A percentile compares a stretch with the other conserved stretches of the same genome.
phyloP scores from a whole-genome alignment of 1,140 invertebrate genomes.

The Ericerus pela region DNA sequence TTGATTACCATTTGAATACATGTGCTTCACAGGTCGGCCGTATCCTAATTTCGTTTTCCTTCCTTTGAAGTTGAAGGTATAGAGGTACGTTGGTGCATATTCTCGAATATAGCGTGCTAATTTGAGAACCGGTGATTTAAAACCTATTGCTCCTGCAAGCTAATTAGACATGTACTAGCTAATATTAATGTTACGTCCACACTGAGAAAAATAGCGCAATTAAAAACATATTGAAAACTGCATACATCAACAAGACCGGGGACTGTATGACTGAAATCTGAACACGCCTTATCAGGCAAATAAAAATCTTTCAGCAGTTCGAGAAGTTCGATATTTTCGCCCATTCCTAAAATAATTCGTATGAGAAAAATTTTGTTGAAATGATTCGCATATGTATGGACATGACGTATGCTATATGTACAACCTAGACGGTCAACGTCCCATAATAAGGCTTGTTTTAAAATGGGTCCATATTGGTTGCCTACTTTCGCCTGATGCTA shows the following conservation, averaged over 20 bases:
- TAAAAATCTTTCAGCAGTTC: not conserved
- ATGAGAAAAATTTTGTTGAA: not conserved
- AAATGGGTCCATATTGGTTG: too few relatives aligned
- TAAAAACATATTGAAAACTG: slow-evolving; percentile 10
- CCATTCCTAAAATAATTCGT: not conserved
- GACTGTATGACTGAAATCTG: slow-evolving; percentile 24
- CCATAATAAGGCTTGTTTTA: too few relatives aligned
- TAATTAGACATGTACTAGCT: slow-evolving; percentile 15
- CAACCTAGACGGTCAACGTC: too few relatives aligned
- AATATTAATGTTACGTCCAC: not conserved
- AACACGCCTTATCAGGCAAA: slow-evolving; percentile 3
- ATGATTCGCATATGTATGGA: not conserved
- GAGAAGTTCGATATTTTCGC: not conserved
- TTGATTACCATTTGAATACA: slow-evolving; percentile 22
- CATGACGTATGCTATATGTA: not conserved
- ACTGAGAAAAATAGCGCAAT: not conserved
- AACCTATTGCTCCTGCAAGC: slow-evolving; percentile 23
- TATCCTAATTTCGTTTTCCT: slow-evolving; percentile 24
- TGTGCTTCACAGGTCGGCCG: slow-evolving; percentile 21
- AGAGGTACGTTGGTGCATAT: slow-evolving; percentile 21
- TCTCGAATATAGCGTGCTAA: slow-evolving; percentile 18
- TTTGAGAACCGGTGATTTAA: slow-evolving; percentile 24
- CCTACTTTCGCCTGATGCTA: too few relatives aligned
- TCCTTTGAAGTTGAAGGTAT: slow-evolving; percentile 26
- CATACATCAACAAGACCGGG: slow-evolving; percentile 27